Percentiles rank a stretch among this genome's conserved stretches.
phyloP scores from a whole-genome alignment of 2,888 invertebrate genomes.

The Troides helena region DNA sequence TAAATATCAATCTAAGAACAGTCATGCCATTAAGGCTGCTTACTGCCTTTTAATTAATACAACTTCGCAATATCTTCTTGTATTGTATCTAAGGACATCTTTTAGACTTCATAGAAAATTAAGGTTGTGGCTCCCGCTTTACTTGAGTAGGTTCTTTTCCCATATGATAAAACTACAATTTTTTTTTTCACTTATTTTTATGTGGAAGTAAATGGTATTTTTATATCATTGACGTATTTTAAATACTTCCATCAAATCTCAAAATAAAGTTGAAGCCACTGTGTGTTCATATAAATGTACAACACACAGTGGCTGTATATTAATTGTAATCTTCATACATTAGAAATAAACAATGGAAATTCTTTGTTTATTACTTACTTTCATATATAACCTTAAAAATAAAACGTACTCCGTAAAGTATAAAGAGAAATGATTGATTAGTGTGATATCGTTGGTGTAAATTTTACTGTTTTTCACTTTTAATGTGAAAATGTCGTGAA shows the following conservation, averaged over 20 bases:
- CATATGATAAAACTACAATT: too few species aligned
- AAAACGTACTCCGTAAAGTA: neutral
- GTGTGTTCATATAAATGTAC: too few species aligned
- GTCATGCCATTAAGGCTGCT: neutral
- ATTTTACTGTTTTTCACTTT: neutral
- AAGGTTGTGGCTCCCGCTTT: too few species aligned
- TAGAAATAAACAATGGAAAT: neutral
- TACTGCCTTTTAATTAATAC: neutral
- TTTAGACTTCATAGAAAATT: too few species aligned
- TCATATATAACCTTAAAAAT: too few species aligned
- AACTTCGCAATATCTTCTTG: neutral
- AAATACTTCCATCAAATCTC: neutral
- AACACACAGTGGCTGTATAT: neutral
- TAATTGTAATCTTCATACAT: neutral
- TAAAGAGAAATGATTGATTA: neutral
- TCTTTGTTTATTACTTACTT: too few species aligned
- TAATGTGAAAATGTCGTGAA: neutral
- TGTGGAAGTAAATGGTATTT: too few species aligned
- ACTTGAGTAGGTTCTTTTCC: too few species aligned
- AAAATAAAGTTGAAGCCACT: neutral
- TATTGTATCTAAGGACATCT: too few species aligned
- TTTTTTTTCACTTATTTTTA: too few species aligned
- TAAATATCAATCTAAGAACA: too few species aligned
- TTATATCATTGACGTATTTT: too few species aligned
- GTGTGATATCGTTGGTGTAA: neutral